Conservation (phyloP, 2,797 vertebrate species). For the Chanos chanos region DNA sequence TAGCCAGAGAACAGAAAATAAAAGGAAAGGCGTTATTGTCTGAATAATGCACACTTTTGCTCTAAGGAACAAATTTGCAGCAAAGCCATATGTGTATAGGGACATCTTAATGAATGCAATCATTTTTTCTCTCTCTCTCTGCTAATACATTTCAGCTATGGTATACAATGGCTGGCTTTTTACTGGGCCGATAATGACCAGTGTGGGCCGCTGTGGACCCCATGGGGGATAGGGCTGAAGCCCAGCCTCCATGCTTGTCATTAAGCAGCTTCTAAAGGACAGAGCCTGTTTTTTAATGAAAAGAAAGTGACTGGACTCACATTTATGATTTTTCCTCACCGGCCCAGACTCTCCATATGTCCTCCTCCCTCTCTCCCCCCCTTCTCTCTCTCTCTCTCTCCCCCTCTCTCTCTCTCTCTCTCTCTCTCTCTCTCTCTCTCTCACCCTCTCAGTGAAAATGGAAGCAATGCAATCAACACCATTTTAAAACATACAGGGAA, state of each 20-base stretch:
- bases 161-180: slow-evolving; percentile 65
- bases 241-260: slow-evolving; percentile 23
- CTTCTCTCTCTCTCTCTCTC: slow-evolving; percentile 23
- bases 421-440: not conserved
- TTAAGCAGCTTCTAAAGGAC: slow-evolving; percentile 30
- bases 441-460: not conserved
- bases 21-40: not conserved
- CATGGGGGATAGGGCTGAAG: slow-evolving; percentile 56
- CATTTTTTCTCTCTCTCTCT: slow-evolving; percentile 36
- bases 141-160: slow-evolving; percentile 40
- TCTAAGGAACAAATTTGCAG: slow-evolving; percentile 13
- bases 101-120: slow-evolving; percentile 37
- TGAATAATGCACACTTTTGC: slow-evolving; percentile 11
- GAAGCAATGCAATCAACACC: slow-evolving; percentile 1
- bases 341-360: slow-evolving; percentile 25
- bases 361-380: slow-evolving; percentile 40
- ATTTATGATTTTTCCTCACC: slow-evolving; percentile 19
- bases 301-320: slow-evolving; percentile 23
- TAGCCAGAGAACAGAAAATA: no score
- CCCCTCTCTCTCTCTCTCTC: slow-evolving; percentile 49
- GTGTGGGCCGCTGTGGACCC: slow-evolving; percentile 71
- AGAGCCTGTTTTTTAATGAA: slow-evolving; percentile 28
- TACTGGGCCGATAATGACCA: slow-evolving; percentile 75
- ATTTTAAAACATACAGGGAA: not conserved
- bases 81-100: slow-evolving; percentile 6